Conservation (phyloP, 2,113 vertebrate genomes). For the Urocolius indicus region DNA sequence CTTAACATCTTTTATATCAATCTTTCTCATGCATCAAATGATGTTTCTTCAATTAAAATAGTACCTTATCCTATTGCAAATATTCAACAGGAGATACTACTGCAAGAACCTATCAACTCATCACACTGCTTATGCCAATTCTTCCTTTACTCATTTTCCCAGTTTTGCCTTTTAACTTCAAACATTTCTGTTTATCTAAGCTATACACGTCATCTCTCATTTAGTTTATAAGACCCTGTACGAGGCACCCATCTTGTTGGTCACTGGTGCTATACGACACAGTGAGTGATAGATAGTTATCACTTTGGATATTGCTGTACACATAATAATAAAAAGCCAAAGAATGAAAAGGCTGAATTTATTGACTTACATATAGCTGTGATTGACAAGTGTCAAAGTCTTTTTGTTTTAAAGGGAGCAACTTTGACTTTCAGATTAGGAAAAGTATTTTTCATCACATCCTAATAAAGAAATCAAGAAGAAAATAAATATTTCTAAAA, state of each 20-base stretch:
- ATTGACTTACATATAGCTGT: neutral
- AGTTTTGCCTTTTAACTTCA: neutral
- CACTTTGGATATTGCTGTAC: neutral
- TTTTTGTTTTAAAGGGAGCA: neutral
- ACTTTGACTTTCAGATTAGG: neutral
- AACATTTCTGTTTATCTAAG: neutral
- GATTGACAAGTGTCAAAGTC: neutral
- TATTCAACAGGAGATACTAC: neutral
- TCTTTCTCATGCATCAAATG: neutral
- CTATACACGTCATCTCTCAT: rapidly evolving
- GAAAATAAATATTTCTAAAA: neutral
- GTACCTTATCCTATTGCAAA: neutral
- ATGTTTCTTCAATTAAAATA: neutral
- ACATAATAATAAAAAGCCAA: neutral
- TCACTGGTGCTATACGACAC: neutral
- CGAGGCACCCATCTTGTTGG: neutral
- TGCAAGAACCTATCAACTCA: neutral
- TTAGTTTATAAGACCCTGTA: neutral
- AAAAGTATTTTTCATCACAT: neutral
- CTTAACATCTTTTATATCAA: neutral
- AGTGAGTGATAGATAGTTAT: neutral
- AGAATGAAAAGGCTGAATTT: neutral
- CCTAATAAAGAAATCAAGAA: neutral
- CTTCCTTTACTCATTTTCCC: neutral
- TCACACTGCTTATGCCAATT: neutral